Evolutionary conservation across 2,888 invertebrate genomes (phyloP).

Genomic region (Tanypteryx hageni): DNA sequence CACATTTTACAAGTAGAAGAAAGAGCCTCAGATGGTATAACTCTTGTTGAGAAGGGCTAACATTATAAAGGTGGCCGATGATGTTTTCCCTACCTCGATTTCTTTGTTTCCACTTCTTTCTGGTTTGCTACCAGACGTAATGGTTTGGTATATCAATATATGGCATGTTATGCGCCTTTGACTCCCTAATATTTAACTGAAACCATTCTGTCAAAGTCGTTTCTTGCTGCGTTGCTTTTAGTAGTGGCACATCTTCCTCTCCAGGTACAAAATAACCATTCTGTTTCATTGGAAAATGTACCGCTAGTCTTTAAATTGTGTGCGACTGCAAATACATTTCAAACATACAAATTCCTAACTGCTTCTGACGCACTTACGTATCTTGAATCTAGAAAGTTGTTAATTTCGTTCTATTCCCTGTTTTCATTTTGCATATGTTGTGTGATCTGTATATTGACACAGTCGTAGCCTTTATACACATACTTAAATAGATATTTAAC

Average conservation of each 20-base stretch:
- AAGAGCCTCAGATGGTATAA: conserved; percentile 68
- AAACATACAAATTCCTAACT: background rate
- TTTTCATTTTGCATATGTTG: conserved; percentile 20
- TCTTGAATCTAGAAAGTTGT: conserved; percentile 53
- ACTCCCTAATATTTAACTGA: conserved; percentile 44
- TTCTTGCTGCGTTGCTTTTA: background rate
- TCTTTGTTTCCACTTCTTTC: background rate
- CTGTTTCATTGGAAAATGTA: conserved; percentile 54
- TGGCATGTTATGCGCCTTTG: too few species aligned
- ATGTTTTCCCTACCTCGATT: conserved; percentile 63
- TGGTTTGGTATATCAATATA: conserved; percentile 10
- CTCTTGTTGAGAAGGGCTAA: background rate
- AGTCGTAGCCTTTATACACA: conserved; percentile 66
- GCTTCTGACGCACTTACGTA: conserved; percentile 65
- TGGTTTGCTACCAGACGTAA: background rate
- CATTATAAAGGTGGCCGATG: conserved; percentile 69
- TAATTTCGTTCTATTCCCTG: conserved; percentile 3
- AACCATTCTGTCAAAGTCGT: conserved; percentile 66
- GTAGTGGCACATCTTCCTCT: background rate
- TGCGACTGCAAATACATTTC: conserved; percentile 51
- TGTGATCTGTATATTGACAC: background rate
- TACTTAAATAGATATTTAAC: conserved; percentile 67
- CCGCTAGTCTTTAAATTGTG: conserved; percentile 9
- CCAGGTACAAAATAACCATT: conserved; percentile 60
- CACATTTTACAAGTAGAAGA: conserved; percentile 70